These are phyloP conservation scores for Cerastis rubricosa DNA, from an alignment of 2,888 invertebrate genomes.

Conservation along the genomic window DNA sequence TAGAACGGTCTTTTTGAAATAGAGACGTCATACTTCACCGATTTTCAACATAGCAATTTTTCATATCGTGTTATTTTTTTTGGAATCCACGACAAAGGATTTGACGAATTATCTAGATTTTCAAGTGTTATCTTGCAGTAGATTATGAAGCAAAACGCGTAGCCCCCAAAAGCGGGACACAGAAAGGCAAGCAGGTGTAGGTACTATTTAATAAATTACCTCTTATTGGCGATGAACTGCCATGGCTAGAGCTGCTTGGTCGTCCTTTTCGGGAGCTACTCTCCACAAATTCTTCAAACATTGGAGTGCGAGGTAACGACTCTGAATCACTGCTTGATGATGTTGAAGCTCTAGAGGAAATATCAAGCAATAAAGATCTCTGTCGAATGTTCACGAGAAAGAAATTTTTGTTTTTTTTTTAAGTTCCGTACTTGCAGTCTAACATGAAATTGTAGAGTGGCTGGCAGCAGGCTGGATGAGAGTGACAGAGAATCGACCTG, in stretches of 20 bases:
- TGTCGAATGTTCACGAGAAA: neutral
- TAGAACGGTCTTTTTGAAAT: neutral
- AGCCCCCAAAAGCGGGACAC: neutral
- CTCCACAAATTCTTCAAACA: conserved; percentile 87
- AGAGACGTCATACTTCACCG: neutral
- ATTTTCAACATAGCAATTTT: neutral
- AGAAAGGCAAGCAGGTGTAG: neutral
- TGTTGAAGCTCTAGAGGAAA: conserved; percentile 78
- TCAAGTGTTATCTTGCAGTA: neutral
- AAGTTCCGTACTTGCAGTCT: neutral
- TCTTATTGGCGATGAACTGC: conserved; percentile 81
- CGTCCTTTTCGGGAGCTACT: conserved; percentile 75
- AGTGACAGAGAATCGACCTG: neutral
- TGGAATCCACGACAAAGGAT: neutral
- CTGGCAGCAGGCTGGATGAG: neutral
- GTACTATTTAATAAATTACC: conserved; percentile 68
- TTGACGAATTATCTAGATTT: neutral
- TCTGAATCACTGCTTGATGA: conserved; percentile 88
- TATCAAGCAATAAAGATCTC: neutral
- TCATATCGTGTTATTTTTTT: neutral
- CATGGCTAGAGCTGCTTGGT: conserved; percentile 77
- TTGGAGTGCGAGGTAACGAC: conserved; percentile 86
- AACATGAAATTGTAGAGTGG: neutral
- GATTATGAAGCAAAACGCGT: neutral
- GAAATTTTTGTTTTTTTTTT: neutral